These are phyloP conservation scores for Ailuropoda melanoleuca DNA, from an alignment of 2,113 vertebrate species.

Conservation along the genomic window DNA sequence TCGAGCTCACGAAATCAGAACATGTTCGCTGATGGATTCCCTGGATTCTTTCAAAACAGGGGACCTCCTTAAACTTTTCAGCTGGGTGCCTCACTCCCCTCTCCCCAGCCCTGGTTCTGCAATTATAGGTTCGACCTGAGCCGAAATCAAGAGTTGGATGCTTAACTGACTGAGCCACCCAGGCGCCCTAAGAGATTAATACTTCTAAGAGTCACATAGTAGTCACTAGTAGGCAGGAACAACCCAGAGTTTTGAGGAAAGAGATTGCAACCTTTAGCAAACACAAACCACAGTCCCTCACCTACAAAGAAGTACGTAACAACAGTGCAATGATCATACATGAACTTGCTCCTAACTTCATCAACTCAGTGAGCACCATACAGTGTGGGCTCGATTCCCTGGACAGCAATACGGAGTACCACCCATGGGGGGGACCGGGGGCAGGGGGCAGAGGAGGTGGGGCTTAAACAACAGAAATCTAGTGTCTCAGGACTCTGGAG, in stretches of 20 bases:
- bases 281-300: not conserved
- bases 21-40: not conserved
- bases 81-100: not conserved
- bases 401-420: not conserved
- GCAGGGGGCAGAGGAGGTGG: no score
- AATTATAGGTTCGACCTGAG: not conserved
- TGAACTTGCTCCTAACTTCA: not conserved
- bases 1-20: not conserved
- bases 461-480: not conserved
- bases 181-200: no score
- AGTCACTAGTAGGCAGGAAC: not conserved
- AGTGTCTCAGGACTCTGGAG: accelerated
- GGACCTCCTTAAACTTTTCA: no score
- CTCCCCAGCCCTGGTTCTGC: not conserved
- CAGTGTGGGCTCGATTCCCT: accelerated
- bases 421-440: accelerated
- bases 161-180: no score
- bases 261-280: not conserved
- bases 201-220: not conserved
- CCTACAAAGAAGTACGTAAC: accelerated
- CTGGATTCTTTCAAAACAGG: not conserved
- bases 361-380: not conserved
- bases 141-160: no score
- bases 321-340: accelerated
- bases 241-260: not conserved